These are phyloP conservation scores for Drosophila ogumai DNA, from an alignment of 1,140 invertebrate genomes.

Conservation along the genomic window DNA sequence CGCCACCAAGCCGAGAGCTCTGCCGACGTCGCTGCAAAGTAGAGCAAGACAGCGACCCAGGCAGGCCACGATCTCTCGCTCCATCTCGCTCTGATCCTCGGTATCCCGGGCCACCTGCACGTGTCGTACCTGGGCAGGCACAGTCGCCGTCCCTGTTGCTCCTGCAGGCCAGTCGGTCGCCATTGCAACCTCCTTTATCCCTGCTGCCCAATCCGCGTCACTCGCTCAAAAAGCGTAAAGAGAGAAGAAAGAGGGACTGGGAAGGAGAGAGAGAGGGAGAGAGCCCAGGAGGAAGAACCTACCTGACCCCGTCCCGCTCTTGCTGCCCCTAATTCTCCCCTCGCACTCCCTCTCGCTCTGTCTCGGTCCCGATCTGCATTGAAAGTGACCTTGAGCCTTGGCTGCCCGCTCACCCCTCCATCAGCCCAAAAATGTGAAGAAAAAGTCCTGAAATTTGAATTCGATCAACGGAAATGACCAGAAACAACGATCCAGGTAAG, in stretches of 20 bases:
- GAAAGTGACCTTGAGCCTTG: conserved; percentile 19
- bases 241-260: not conserved
- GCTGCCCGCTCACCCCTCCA: conserved; percentile 23
- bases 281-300: not conserved
- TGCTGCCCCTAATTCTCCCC: not conserved
- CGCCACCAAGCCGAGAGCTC: conserved; percentile 43
- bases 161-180: conserved; percentile 32
- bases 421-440: too few relatives aligned
- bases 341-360: too few relatives aligned
- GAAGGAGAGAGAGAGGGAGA: not conserved
- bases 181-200: conserved; percentile 33
- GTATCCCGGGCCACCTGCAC: conserved; percentile 30
- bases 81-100: conserved; percentile 21
- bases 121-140: conserved; percentile 13
- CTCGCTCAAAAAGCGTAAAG: conserved; percentile 30
- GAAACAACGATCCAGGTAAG: conserved; percentile 4
- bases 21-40: conserved; percentile 43
- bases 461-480: conserved; percentile 30
- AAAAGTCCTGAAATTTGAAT: conserved; percentile 17
- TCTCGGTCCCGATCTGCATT: too few relatives aligned
- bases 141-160: conserved; percentile 36
- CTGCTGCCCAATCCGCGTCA: conserved; percentile 31
- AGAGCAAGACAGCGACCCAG: conserved; percentile 14
- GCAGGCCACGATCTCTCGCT: not conserved
- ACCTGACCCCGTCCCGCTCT: conserved; percentile 4